Evolutionary conservation across 35 echinoderm and acorn worm species (phyloP).

Genomic region (Heliocidaris erythrogramma): DNA sequence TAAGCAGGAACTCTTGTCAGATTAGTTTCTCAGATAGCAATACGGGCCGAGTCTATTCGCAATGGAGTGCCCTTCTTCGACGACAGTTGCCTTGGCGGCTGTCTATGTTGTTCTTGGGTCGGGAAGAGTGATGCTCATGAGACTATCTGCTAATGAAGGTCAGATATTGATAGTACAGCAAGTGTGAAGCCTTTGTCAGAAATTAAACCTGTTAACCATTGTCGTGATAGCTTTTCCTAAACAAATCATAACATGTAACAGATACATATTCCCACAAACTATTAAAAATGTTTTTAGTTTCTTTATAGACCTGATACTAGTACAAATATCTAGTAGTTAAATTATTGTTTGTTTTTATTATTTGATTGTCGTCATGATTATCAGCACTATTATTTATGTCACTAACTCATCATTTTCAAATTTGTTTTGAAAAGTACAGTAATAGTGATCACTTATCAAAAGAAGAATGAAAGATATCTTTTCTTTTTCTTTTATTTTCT

Average conservation of each 20-base stretch:
- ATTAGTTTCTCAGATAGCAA: background rate
- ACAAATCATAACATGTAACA: background rate
- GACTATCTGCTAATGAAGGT: conserved; percentile 64
- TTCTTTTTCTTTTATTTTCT: background rate
- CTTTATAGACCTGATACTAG: background rate
- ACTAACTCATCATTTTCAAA: background rate
- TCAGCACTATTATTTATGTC: background rate
- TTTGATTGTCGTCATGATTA: background rate
- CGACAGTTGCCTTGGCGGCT: conserved; percentile 46
- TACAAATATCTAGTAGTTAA: background rate
- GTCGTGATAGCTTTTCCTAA: background rate
- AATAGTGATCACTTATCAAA: background rate
- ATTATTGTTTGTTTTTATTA: background rate
- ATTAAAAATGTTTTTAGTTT: background rate
- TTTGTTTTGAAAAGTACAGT: background rate
- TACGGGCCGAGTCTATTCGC: background rate
- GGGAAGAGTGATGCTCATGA: conserved; percentile 49
- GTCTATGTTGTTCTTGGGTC: conserved; percentile 49
- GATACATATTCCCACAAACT: background rate
- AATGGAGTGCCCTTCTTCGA: conserved; percentile 30
- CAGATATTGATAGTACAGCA: background rate
- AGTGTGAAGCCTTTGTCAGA: background rate
- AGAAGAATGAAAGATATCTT: background rate
- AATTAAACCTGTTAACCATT: background rate
- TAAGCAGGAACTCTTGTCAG: background rate